A percentile compares a stretch with the other conserved stretches of the same genome.
phyloP scores from a whole-genome alignment of 2,888 invertebrate species.

The Drosophila longiperda region DNA sequence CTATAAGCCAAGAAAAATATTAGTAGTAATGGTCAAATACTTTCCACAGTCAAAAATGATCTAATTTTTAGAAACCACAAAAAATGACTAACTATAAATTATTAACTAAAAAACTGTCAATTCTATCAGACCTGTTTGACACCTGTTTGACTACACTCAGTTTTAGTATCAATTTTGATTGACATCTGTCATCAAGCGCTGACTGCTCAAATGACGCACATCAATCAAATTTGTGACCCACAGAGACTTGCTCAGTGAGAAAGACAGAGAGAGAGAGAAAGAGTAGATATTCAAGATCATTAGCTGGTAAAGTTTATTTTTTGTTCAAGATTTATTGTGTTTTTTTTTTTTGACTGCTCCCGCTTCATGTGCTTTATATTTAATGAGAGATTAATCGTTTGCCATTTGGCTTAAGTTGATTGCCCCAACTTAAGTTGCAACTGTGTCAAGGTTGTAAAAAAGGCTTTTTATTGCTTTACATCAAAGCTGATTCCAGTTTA shows the following conservation, averaged over 20 bases:
- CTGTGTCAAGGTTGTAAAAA: constrained; percentile 63
- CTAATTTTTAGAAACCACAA: neutral
- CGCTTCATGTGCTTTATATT: constrained; percentile 15
- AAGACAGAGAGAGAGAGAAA: too few relatives aligned
- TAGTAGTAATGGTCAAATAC: neutral
- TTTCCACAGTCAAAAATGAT: neutral
- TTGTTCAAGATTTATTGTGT: neutral
- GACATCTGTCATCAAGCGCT: constrained; percentile 14
- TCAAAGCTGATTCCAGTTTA: constrained; percentile 36
- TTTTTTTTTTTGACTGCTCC: constrained; percentile 16
- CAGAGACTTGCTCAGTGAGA: neutral
- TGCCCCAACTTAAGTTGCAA: constrained; percentile 6
- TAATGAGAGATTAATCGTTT: constrained; percentile 47
- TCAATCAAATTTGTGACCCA: constrained; percentile 40
- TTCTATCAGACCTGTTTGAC: neutral
- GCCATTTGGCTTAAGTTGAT: constrained; percentile 40
- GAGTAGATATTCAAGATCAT: constrained; percentile 22
- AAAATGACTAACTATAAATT: neutral
- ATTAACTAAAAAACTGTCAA: neutral
- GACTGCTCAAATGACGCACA: constrained; percentile 40
- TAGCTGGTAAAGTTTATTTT: constrained; percentile 7
- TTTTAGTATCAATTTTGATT: constrained; percentile 3
- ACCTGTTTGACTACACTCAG: constrained; percentile 5
- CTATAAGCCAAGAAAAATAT: too few relatives aligned
- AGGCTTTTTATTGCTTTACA: constrained; percentile 37